These are phyloP conservation scores for Triops cancriformis DNA, from an alignment of 1,140 invertebrate species.

Conservation along the genomic window DNA sequence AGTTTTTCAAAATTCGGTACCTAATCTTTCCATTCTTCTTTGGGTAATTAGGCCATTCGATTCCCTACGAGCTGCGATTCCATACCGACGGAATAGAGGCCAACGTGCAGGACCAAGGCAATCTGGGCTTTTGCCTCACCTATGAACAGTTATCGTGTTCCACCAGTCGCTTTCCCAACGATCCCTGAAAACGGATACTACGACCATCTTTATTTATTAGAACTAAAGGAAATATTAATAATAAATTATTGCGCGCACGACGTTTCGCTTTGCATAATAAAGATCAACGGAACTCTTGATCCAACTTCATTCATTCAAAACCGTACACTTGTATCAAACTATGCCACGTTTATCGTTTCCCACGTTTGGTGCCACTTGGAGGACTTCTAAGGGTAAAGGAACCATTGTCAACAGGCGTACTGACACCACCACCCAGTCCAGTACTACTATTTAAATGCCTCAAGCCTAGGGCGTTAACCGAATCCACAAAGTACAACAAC, in stretches of 20 bases:
- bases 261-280: not conserved
- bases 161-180: not conserved
- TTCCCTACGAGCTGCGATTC: constrained; percentile 22
- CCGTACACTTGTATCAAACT: not conserved
- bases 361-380: constrained; percentile 57
- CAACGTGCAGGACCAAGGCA: constrained; percentile 24
- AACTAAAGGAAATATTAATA: not conserved
- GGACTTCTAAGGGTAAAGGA: constrained; percentile 62
- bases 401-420: constrained; percentile 28
- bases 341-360: constrained; percentile 48
- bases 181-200: not conserved
- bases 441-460: not conserved
- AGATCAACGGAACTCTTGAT: not conserved
- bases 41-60: constrained; percentile 12
- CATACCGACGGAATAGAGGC: constrained; percentile 23
- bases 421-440: not conserved
- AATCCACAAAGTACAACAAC: not conserved
- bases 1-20: not conserved
- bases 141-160: constrained; percentile 25
- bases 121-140: constrained; percentile 28
- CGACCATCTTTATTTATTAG: not conserved
- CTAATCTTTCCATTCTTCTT: not conserved
- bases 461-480: not conserved
- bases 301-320: not conserved
- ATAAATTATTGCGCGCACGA: not conserved